Conservation (phyloP, 2,888 invertebrate genomes). For the Pecten maximus region DNA sequence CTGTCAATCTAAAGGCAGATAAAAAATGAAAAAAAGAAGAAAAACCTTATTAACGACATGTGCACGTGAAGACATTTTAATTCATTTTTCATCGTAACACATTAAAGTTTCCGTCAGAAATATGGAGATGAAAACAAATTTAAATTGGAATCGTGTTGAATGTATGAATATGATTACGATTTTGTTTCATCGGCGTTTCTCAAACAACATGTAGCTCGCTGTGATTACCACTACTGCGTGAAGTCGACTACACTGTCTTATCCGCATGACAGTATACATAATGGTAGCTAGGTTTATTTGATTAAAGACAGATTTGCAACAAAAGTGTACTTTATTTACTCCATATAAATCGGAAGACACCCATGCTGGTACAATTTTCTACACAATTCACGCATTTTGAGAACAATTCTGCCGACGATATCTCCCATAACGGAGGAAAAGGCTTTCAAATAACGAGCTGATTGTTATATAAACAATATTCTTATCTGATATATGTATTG, state of each 20-base stretch:
- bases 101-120: not conserved
- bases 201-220: not conserved
- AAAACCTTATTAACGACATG: not conserved
- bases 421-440: not conserved
- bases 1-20: not conserved
- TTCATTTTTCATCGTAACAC: not conserved
- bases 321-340: not conserved
- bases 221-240: not conserved
- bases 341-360: not conserved
- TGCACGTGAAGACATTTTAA: not conserved
- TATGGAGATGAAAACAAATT: slow-evolving; percentile 21
- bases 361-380: not conserved
- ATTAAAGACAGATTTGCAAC: not conserved
- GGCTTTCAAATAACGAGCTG: not conserved
- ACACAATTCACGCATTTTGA: not conserved
- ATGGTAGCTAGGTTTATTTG: not conserved
- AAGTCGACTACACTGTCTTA: not conserved
- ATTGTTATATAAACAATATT: not conserved
- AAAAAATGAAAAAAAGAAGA: too few relatives aligned
- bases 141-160: not conserved
- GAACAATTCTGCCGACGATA: not conserved
- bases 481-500: not conserved
- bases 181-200: not conserved
- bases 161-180: not conserved
- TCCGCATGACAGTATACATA: not conserved